Evolutionary conservation across 1,140 invertebrate species (phyloP).

Genomic region (Eumaeus atala): DNA sequence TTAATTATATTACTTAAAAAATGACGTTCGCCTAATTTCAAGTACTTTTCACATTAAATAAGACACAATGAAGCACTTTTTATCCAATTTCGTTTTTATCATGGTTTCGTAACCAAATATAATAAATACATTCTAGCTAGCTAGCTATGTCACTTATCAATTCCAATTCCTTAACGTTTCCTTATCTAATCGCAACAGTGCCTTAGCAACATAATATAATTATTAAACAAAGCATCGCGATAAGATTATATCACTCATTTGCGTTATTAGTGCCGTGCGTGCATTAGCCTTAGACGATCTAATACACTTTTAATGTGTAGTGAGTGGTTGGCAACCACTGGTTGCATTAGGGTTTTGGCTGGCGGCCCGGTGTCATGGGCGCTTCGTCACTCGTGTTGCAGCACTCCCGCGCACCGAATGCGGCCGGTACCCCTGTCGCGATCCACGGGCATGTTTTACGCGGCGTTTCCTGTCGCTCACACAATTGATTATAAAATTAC

Average conservation of each 20-base stretch:
- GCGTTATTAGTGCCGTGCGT: conserved; percentile 3
- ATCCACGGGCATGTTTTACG: conserved; percentile 24
- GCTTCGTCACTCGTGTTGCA: background rate
- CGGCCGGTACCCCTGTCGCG: conserved; percentile 11
- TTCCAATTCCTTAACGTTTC: conserved; percentile 28
- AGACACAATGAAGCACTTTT: background rate
- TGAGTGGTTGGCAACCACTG: no score
- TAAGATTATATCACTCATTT: conserved; percentile 17
- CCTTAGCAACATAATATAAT: conserved; percentile 18
- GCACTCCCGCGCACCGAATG: conserved; percentile 14
- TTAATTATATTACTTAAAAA: no score
- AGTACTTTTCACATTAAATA: no score
- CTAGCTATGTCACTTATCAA: conserved; percentile 22
- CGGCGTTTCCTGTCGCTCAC: conserved; percentile 26
- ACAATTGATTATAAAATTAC: conserved; percentile 38
- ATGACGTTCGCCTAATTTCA: no score
- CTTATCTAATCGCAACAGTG: conserved; percentile 33
- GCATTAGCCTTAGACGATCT: conserved; percentile 4
- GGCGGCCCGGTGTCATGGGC: conserved; percentile 25
- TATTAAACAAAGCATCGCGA: conserved; percentile 20
- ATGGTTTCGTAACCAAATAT: background rate
- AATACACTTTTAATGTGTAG: conserved; percentile 9
- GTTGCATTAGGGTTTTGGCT: conserved; percentile 32
- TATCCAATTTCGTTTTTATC: background rate
- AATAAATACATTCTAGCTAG: background rate